phyloP scores from a whole-genome alignment of 2,888 invertebrate species.

The Phaonia tiefii region DNA sequence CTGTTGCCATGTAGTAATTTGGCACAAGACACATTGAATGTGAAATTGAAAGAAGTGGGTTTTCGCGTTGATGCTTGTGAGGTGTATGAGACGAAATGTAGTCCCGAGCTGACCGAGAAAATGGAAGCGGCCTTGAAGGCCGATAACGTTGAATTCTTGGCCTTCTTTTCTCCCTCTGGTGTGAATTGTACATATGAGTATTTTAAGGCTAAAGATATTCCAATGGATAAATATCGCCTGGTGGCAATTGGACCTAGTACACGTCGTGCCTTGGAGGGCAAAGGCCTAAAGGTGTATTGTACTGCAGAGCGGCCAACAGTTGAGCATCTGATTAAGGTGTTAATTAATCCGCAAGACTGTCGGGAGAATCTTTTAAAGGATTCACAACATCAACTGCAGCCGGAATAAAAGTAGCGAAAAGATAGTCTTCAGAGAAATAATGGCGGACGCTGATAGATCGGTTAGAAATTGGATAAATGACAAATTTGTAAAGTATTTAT shows the following conservation, averaged over 20 bases:
- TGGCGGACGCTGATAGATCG: neutral
- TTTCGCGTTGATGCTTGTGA: constrained; percentile 81
- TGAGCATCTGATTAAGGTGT: constrained; percentile 81
- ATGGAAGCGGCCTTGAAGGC: constrained; percentile 78
- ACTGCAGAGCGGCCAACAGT: constrained; percentile 82
- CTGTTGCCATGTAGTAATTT: constrained; percentile 83
- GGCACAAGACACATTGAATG: constrained; percentile 81
- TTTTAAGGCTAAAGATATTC: constrained; percentile 77
- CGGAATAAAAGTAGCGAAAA: no score
- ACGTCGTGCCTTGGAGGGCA: constrained; percentile 81
- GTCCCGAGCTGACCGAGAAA: constrained; percentile 80
- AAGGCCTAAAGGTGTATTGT: constrained; percentile 80
- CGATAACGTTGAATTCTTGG: constrained; percentile 81
- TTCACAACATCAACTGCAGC: constrained; percentile 39
- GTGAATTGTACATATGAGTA: constrained; percentile 81
- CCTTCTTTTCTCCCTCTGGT: constrained; percentile 84
- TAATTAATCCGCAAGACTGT: constrained; percentile 78
- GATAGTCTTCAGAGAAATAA: neutral
- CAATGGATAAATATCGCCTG: constrained; percentile 79
- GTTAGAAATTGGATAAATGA: constrained; percentile 23
- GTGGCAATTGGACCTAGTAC: constrained; percentile 84
- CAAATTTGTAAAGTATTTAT: no score
- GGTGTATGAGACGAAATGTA: constrained; percentile 82
- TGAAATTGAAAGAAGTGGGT: constrained; percentile 79
- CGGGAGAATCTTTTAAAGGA: constrained; percentile 61